phyloP scores from a whole-genome alignment of 1,140 invertebrate genomes.

The Rhopalosiphum padi region DNA sequence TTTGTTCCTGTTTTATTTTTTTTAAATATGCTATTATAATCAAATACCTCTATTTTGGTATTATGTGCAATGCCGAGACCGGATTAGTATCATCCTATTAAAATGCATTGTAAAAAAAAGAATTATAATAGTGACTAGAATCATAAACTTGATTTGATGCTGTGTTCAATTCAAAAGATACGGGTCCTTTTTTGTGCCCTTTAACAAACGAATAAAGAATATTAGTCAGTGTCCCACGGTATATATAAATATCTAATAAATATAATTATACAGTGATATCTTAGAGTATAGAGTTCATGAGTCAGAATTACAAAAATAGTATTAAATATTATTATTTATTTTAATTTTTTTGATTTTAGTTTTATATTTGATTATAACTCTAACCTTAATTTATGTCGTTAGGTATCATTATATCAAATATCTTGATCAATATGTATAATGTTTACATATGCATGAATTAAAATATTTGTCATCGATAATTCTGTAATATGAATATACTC shows the following conservation, averaged over 20 bases:
- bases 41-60: neutral
- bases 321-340: neutral
- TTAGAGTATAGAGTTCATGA: neutral
- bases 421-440: neutral
- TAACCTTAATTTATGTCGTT: neutral
- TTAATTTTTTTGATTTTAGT: neutral
- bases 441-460: too few relatives aligned
- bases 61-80: neutral
- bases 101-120: slow-evolving; percentile 47
- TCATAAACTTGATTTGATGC: slow-evolving; percentile 48
- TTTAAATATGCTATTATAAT: neutral
- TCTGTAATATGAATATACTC: neutral
- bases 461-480: neutral
- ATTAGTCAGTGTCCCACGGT: slow-evolving; percentile 47
- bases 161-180: slow-evolving; percentile 51
- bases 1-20: slow-evolving; percentile 14
- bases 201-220: slow-evolving; percentile 54
- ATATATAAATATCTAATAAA: slow-evolving; percentile 47
- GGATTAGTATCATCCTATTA: slow-evolving; percentile 43
- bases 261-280: slow-evolving; percentile 33
- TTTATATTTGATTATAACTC: neutral
- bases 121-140: neutral
- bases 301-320: slow-evolving; percentile 9
- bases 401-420: neutral
- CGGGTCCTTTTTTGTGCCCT: slow-evolving; percentile 51